A percentile compares a stretch with the other conserved stretches of the same genome.
These are phyloP conservation scores for Epizoanthus scotinus DNA, from an alignment of 92 coral and sea anemone genomes.

Conservation along the genomic window DNA sequence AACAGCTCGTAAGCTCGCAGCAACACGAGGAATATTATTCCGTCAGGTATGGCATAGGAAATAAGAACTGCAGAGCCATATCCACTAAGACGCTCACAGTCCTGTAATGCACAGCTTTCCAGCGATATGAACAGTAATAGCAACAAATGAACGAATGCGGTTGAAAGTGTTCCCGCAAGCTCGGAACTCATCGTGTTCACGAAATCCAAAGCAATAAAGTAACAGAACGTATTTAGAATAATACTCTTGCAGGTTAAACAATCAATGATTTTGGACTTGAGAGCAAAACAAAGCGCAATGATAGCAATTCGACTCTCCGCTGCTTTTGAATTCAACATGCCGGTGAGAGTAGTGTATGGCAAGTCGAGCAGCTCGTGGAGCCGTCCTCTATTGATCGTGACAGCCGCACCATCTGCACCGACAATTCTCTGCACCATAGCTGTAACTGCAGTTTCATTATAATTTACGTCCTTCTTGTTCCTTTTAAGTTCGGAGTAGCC, in stretches of 20 bases:
- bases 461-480: background rate
- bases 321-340: constrained; percentile 1
- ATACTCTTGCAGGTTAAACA: constrained; percentile 17
- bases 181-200: constrained; percentile 15
- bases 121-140: constrained; percentile 11
- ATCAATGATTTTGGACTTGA: constrained; percentile 7
- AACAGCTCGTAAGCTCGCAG: constrained; percentile 25
- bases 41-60: constrained; percentile 8
- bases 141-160: constrained; percentile 14
- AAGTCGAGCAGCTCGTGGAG: constrained; percentile 28
- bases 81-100: background rate
- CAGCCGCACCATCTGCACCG: background rate
- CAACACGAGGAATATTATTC: constrained; percentile 8
- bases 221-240: constrained; percentile 16
- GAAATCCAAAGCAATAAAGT: constrained; percentile 26
- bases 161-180: background rate
- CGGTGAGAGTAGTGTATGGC: constrained; percentile 12
- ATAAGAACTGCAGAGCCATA: constrained; percentile 27
- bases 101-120: constrained; percentile 17
- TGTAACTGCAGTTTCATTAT: constrained; percentile 10
- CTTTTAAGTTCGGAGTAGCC: constrained; percentile 28
- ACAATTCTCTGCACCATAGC: constrained; percentile 18
- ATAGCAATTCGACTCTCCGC: constrained; percentile 16
- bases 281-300: constrained; percentile 14
- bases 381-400: constrained; percentile 3